These are phyloP conservation scores for Anableps anableps DNA, from an alignment of 2,797 vertebrate species.

Conservation along the genomic window DNA sequence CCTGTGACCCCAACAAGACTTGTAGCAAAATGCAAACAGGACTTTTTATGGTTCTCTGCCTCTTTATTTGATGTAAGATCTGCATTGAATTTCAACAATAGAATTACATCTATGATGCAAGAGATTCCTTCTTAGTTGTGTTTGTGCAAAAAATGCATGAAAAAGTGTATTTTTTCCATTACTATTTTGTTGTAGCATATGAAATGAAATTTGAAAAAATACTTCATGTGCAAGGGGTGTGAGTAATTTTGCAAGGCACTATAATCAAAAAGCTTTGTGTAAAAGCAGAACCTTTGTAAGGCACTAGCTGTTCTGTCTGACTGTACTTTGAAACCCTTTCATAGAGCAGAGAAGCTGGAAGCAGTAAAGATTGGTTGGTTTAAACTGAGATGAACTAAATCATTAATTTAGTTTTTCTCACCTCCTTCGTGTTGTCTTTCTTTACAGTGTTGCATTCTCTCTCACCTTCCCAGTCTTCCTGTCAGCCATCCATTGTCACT, in stretches of 20 bases:
- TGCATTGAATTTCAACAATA: too few species aligned
- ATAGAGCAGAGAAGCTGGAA: not conserved
- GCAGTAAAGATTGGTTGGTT: not conserved
- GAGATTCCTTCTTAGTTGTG: too few species aligned
- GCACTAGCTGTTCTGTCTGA: too few species aligned
- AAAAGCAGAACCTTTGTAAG: too few species aligned
- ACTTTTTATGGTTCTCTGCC: too few species aligned
- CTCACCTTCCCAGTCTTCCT: constrained; percentile 48
- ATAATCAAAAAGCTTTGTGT: not conserved
- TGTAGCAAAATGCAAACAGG: too few species aligned
- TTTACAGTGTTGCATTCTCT: constrained; percentile 25
- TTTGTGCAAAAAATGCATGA: too few species aligned
- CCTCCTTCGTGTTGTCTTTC: not conserved
- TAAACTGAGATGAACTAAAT: not conserved
- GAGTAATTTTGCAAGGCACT: not conserved
- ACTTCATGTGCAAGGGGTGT: not conserved
- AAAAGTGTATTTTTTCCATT: not conserved
- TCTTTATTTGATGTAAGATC: too few species aligned
- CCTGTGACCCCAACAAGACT: too few species aligned
- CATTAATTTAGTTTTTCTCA: not conserved
- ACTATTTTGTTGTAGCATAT: too few species aligned
- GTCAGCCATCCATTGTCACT: constrained; percentile 53
- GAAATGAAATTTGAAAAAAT: not conserved
- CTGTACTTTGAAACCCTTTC: not conserved
- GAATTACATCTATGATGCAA: too few species aligned